Evolutionary conservation across 2,797 vertebrate genomes (phyloP), one percentile per base, ranked within the genome.

Genomic region (Platyrinchus mystaceus): DNA sequence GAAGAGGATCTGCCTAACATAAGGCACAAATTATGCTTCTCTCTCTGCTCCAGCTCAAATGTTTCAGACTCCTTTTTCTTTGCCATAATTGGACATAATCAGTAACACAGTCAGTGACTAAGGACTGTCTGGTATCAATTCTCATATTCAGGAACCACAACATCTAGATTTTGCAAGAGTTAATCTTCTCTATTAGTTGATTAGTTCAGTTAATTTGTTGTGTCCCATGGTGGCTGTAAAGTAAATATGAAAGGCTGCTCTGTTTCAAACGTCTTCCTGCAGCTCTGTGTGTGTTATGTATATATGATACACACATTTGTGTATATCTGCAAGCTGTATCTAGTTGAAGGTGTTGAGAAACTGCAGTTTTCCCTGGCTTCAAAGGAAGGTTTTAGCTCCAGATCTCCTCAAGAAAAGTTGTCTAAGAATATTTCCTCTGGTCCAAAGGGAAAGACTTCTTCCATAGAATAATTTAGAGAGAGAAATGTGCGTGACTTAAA

Each of bases 201-300:
- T 96, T 96, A 95, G 93, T 90, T 90, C 56, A 39, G 64, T 96
- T 95, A 94, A 94, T 95, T 96, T 96, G 81, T 89, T 90, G 84
- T 83, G 93, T 93, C 93, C 94, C 81, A 10, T 30, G 89, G 62
- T 85, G 92, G 92, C 92, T 95, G 69, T 96, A 94, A 95, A 92
- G 68, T 78, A 96, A 95, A 91, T 90, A 95, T 9, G 20, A 92
- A 81, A 87, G 84, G 58, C 46, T 84, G 6, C 60, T 89, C 46
- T 92, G 90, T 93, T 94, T 83, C 52, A 79, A 60, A 74, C 74
- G 28, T 46, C 47, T 87, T 82, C 77, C 88, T 90, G 86, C 56
- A 70, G 67, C 55, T 90, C 74, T 20, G 55, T 82, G 73, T 91
- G 87, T 62, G 66, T 82, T 81, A 43, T 19, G 37, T 55, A 8